Conservation (phyloP, 2,888 invertebrate genomes). For the Amphipyra tragopoginis region DNA sequence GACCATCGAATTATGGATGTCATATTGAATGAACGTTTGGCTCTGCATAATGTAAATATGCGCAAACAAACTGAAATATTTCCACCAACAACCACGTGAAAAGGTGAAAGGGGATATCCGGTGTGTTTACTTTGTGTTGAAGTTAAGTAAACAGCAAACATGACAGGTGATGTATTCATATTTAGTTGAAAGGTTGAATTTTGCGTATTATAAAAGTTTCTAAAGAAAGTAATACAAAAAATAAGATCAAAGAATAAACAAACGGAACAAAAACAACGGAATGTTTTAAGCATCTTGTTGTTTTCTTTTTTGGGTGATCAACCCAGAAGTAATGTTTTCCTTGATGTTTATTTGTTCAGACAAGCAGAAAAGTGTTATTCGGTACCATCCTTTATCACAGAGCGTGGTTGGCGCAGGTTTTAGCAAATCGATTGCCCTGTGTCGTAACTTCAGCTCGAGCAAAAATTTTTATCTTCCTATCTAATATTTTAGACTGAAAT, state of each 20-base stretch:
- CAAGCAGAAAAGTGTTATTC: slow-evolving; percentile 19
- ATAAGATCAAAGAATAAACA: background rate
- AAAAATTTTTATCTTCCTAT: slow-evolving; percentile 38
- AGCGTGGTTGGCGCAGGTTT: slow-evolving; percentile 8
- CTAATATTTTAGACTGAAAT: slow-evolving; percentile 48
- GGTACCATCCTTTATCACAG: slow-evolving; percentile 1
- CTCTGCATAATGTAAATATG: slow-evolving; percentile 59
- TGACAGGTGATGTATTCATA: slow-evolving; percentile 43
- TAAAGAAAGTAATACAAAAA: background rate
- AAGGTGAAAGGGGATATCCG: slow-evolving; percentile 51
- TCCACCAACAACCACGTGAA: slow-evolving; percentile 49
- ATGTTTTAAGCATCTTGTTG: slow-evolving; percentile 2
- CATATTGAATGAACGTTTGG: slow-evolving; percentile 59
- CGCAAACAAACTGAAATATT: slow-evolving; percentile 52
- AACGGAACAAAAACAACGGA: background rate
- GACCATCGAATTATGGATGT: slow-evolving; percentile 64
- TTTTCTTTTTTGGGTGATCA: slow-evolving; percentile 3
- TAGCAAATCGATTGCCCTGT: slow-evolving; percentile 5
- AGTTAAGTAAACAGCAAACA: slow-evolving; percentile 60
- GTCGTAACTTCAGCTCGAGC: slow-evolving; percentile 6
- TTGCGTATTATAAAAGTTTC: slow-evolving; percentile 8
- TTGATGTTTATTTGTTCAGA: slow-evolving; percentile 22
- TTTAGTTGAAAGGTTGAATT: slow-evolving; percentile 45
- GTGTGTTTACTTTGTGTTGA: slow-evolving; percentile 49
- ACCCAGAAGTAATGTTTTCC: slow-evolving; percentile 1